Percentiles rank a stretch among this genome's conserved stretches.
phyloP scores from a whole-genome alignment of 2,113 vertebrate species.

The Caracal caracal region DNA sequence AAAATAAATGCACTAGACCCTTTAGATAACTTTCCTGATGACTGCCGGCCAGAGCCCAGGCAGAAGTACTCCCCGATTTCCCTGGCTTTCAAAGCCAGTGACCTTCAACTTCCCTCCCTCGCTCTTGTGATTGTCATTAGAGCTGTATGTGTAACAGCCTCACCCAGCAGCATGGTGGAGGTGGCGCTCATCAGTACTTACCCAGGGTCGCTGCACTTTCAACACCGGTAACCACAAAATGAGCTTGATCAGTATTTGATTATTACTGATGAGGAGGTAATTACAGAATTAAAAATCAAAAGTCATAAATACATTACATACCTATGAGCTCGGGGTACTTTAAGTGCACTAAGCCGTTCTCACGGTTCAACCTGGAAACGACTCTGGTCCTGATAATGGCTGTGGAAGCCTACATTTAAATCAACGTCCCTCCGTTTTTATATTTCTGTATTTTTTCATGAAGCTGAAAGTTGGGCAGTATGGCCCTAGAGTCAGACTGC shows the following conservation, averaged over 20 bases:
- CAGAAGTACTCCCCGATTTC: constrained; percentile 21
- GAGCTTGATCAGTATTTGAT: neutral
- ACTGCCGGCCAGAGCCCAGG: constrained; percentile 32
- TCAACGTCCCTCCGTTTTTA: neutral
- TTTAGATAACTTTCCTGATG: constrained; percentile 55
- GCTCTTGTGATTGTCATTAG: neutral
- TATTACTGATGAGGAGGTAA: constrained; percentile 11
- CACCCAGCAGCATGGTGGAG: neutral
- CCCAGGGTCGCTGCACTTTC: neutral
- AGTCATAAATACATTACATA: neutral
- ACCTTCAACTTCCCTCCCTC: constrained; percentile 9
- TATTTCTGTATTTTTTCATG: neutral
- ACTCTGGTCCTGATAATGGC: neutral
- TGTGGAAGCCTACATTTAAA: neutral
- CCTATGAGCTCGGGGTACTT: neutral
- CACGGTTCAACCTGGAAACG: neutral
- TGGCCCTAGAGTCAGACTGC: neutral
- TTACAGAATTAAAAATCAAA: constrained; percentile 22
- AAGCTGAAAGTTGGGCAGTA: neutral
- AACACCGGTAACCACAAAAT: neutral
- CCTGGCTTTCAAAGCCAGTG: neutral
- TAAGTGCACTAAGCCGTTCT: neutral
- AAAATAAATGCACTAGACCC: constrained; percentile 64
- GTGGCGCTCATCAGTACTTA: neutral
- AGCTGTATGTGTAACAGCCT: neutral